Conservation (phyloP, 2,888 invertebrate genomes). For the Altica lythri region DNA sequence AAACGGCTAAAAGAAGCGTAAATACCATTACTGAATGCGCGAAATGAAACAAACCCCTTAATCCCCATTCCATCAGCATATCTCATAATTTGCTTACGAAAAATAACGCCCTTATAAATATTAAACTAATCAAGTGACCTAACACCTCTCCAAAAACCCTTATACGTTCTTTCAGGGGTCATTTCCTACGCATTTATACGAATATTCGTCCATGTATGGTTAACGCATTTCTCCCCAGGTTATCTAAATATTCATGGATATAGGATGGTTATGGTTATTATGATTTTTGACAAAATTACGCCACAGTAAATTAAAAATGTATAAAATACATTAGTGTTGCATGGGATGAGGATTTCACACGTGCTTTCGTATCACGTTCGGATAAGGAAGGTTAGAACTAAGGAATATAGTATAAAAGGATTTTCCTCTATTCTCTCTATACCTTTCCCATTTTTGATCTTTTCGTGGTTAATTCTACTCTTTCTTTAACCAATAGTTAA, state of each 20-base stretch:
- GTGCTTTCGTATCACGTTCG: slow-evolving; percentile 44
- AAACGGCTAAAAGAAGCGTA: slow-evolving; percentile 1
- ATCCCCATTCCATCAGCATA: slow-evolving; percentile 24
- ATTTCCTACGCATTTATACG: slow-evolving; percentile 17
- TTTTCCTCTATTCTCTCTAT: not conserved
- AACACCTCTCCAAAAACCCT: slow-evolving; percentile 31
- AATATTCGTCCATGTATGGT: slow-evolving; percentile 9
- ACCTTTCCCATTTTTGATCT: too few relatives aligned
- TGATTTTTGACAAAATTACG: slow-evolving; percentile 44
- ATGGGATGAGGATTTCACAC: slow-evolving; percentile 45
- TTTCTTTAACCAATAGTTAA: too few relatives aligned
- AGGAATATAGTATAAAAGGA: slow-evolving; percentile 14
- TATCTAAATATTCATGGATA: slow-evolving; percentile 34
- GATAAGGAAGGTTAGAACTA: slow-evolving; percentile 27
- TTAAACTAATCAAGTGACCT: slow-evolving; percentile 32
- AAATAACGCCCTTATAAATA: slow-evolving; percentile 30
- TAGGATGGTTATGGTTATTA: slow-evolving; percentile 33
- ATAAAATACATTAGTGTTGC: slow-evolving; percentile 52
- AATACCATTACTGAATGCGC: slow-evolving; percentile 4
- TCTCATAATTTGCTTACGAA: slow-evolving; percentile 24
- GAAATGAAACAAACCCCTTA: slow-evolving; percentile 16
- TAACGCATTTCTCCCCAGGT: slow-evolving; percentile 21
- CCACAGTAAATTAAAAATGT: slow-evolving; percentile 48
- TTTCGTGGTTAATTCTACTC: too few relatives aligned
- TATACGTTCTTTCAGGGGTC: slow-evolving; percentile 29